Conservation (phyloP, 2,797 vertebrate species). For the Phalloptychus januarius region DNA sequence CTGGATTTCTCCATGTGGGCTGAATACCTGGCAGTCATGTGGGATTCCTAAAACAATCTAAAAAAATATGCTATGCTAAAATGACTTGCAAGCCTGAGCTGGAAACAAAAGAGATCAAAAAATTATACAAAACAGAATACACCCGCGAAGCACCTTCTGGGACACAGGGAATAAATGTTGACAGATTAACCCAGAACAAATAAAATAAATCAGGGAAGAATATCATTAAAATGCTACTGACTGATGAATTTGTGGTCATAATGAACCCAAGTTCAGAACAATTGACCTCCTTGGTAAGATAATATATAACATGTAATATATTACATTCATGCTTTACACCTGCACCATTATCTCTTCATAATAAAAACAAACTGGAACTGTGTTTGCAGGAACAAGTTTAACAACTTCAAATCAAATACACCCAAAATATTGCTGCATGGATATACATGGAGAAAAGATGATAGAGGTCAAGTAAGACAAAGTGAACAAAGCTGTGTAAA, state of each 20-base stretch:
- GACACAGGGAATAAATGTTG: background rate
- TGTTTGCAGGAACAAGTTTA: conserved; percentile 14
- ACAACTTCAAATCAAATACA: conserved; percentile 9
- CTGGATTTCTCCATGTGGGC: background rate
- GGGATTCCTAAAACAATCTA: conserved; percentile 17
- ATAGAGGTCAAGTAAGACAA: background rate
- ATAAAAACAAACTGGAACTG: conserved; percentile 34
- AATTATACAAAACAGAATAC: background rate
- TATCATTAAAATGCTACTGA: background rate
- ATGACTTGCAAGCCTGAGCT: conserved; percentile 2
- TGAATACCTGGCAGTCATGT: background rate
- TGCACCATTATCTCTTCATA: conserved; percentile 16
- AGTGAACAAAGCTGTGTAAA: background rate
- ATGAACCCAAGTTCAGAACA: conserved; percentile 19
- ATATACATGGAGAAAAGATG: background rate
- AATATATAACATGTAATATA: conserved; percentile 44
- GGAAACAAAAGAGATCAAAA: background rate
- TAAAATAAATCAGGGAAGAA: background rate
- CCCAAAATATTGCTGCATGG: conserved; percentile 42
- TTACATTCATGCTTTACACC: conserved; percentile 26
- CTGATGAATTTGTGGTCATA: conserved; percentile 11
- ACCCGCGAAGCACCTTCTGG: background rate
- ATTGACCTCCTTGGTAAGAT: conserved; percentile 8
- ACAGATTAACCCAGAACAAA: conserved; percentile 1
- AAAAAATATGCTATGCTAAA: background rate